These are phyloP conservation scores for Procambarus virginalis DNA, from an alignment of 1,140 invertebrate species.

Conservation along the genomic window DNA sequence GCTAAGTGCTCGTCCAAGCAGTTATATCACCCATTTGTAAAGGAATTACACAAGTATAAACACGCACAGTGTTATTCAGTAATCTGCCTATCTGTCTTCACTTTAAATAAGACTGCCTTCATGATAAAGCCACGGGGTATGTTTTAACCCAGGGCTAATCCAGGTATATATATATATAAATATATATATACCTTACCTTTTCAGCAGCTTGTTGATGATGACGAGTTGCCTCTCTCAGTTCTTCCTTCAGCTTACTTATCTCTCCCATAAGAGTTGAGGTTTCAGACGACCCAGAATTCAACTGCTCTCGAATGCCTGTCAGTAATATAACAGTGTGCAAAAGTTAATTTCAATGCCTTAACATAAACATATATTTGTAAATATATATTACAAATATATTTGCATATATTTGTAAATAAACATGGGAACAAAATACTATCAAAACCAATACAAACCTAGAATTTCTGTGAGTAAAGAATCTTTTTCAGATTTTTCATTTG, in stretches of 20 bases:
- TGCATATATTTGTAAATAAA: background rate
- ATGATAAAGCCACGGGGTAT: too few relatives aligned
- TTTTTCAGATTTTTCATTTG: slow-evolving; percentile 51
- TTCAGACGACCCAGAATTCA: slow-evolving; percentile 20
- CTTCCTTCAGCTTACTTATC: slow-evolving; percentile 34
- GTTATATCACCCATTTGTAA: too few relatives aligned
- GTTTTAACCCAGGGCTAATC: too few relatives aligned
- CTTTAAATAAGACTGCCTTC: too few relatives aligned
- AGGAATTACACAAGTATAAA: too few relatives aligned
- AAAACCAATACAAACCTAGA: slow-evolving; percentile 13
- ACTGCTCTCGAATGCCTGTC: slow-evolving; percentile 19
- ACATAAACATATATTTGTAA: background rate
- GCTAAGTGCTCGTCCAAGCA: too few relatives aligned
- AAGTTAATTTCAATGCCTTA: background rate
- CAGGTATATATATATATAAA: too few relatives aligned
- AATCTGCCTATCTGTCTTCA: too few relatives aligned
- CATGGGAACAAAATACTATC: background rate
- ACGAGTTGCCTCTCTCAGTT: slow-evolving; percentile 18
- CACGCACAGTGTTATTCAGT: too few relatives aligned
- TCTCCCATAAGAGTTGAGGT: slow-evolving; percentile 29
- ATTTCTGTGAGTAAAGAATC: slow-evolving; percentile 47
- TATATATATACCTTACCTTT: slow-evolving; percentile 28
- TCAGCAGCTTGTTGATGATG: background rate
- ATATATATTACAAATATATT: too few relatives aligned
- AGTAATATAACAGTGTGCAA: background rate